Percentiles rank a stretch among this genome's conserved stretches.
Conservation (phyloP, 2,113 vertebrate species). For the Desmodus rotundus region DNA sequence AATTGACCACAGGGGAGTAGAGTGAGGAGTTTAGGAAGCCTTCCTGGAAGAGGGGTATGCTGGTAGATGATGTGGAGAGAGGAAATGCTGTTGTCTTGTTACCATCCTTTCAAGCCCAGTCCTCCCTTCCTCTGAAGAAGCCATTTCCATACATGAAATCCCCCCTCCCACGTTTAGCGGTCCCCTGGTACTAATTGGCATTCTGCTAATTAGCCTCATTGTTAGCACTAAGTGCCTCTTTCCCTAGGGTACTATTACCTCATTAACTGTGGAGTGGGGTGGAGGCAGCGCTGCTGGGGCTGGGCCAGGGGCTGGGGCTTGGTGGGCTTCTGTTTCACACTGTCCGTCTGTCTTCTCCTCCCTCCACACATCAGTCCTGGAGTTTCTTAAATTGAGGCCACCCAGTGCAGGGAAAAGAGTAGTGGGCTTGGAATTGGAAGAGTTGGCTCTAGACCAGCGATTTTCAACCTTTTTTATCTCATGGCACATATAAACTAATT, state of each 20-base stretch:
- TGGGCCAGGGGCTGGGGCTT: background rate
- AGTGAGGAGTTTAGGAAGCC: background rate
- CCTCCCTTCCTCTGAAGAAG: background rate
- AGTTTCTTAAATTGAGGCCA: background rate
- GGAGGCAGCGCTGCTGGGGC: background rate
- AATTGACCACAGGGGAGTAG: background rate
- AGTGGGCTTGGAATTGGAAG: background rate
- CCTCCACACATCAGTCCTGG: background rate
- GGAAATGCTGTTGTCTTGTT: background rate
- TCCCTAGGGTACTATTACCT: slow-evolving; percentile 30
- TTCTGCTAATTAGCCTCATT: slow-evolving; percentile 66
- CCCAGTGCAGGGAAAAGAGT: background rate
- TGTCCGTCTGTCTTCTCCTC: background rate
- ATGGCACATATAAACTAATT: background rate
- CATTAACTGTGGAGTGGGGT: background rate
- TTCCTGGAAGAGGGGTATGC: background rate
- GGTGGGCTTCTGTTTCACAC: background rate
- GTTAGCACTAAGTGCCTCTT: slow-evolving; percentile 42
- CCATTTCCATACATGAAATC: background rate
- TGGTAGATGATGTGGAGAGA: background rate
- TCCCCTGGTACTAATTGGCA: slow-evolving; percentile 53
- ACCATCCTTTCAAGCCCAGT: background rate
- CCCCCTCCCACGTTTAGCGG: background rate
- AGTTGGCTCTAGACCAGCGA: background rate
- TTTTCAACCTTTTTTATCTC: background rate